Conservation (phyloP, 2,113 vertebrate genomes). For the Oenanthe melanoleuca region DNA sequence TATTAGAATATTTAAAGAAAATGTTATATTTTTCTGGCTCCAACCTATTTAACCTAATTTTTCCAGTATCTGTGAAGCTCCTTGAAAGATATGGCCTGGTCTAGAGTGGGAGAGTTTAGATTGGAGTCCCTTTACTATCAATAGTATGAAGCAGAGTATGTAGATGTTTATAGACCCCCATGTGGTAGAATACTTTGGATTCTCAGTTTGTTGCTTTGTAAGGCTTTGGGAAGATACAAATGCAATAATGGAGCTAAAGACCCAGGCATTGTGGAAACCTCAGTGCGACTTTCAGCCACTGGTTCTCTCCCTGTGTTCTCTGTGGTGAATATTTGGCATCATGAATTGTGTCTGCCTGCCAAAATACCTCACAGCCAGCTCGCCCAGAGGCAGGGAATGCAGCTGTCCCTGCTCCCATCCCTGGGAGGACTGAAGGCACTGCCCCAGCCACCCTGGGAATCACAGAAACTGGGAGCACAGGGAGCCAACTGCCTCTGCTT, state of each 20-base stretch:
- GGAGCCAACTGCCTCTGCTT: background rate
- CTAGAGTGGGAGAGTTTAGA: background rate
- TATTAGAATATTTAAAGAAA: background rate
- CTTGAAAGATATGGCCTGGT: background rate
- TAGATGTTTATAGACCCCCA: background rate
- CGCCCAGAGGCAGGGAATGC: background rate
- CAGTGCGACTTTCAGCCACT: background rate
- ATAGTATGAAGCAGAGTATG: background rate
- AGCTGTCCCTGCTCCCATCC: background rate
- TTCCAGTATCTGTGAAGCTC: background rate
- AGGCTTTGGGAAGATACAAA: background rate
- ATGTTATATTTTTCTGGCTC: background rate
- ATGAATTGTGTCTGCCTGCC: background rate
- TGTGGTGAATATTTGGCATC: background rate
- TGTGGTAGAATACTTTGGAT: background rate
- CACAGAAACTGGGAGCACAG: accelerated
- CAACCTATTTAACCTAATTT: background rate
- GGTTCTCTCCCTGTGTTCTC: background rate
- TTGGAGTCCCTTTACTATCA: background rate
- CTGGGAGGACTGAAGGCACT: background rate
- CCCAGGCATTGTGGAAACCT: background rate
- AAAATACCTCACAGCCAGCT: background rate
- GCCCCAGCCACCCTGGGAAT: background rate
- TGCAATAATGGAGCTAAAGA: background rate
- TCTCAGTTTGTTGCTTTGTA: background rate